phyloP scores from a whole-genome alignment of 2,888 invertebrate genomes.

The Epicampocera succincta region DNA sequence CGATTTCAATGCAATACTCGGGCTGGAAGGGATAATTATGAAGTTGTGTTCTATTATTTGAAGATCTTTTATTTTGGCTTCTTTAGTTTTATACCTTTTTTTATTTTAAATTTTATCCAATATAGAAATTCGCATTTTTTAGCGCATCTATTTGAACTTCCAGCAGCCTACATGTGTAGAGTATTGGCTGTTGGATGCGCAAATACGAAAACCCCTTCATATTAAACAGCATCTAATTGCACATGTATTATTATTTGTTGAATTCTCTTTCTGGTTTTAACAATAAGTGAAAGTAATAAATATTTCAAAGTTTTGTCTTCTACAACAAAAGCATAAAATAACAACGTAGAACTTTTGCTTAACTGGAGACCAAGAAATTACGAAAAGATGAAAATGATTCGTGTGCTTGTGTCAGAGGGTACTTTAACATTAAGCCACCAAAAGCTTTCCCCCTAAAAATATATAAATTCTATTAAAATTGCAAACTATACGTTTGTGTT shows the following conservation, averaged over 20 bases:
- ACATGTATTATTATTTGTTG: background rate
- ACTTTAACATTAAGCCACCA: slow-evolving; percentile 11
- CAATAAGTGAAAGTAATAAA: slow-evolving; percentile 46
- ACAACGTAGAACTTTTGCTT: slow-evolving; percentile 54
- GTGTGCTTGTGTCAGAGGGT: background rate
- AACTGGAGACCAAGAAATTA: slow-evolving; percentile 3
- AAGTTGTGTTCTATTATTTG: too few species aligned
- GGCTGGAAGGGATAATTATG: too few species aligned
- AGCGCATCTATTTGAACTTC: too few species aligned
- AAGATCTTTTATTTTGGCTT: too few species aligned
- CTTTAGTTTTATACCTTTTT: too few species aligned
- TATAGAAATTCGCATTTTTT: too few species aligned
- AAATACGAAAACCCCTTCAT: too few species aligned
- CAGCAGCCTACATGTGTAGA: too few species aligned
- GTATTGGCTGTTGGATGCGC: too few species aligned
- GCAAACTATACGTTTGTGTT: slow-evolving; percentile 33
- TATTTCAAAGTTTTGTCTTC: slow-evolving; percentile 14
- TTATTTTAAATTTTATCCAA: too few species aligned
- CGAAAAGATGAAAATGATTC: background rate
- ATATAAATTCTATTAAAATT: slow-evolving; percentile 36
- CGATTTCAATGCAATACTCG: too few species aligned
- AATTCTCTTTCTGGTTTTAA: slow-evolving; percentile 14
- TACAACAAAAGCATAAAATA: slow-evolving; percentile 45
- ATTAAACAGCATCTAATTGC: too few species aligned
- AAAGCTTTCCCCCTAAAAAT: slow-evolving; percentile 42